A percentile compares a stretch with the other conserved stretches of the same genome.
phyloP scores from a whole-genome alignment of 2,113 vertebrate species.

The Notiomystis cincta region DNA sequence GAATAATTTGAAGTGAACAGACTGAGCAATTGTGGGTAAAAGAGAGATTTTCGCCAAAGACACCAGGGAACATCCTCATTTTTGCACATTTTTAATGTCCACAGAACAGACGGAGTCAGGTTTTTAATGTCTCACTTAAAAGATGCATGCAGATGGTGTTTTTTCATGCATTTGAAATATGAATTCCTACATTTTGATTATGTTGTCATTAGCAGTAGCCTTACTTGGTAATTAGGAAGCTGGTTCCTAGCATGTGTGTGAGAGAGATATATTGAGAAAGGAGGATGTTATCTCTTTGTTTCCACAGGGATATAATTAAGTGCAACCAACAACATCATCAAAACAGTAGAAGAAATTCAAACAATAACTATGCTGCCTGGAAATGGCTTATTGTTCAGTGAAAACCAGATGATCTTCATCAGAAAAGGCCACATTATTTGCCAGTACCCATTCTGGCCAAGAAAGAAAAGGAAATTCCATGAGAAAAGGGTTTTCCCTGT shows the following conservation, averaged over 20 bases:
- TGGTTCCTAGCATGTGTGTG: slow-evolving; percentile 28
- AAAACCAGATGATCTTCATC: slow-evolving; percentile 16
- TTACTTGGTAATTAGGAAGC: slow-evolving; percentile 55
- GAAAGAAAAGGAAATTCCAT: background rate
- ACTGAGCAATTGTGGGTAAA: slow-evolving; percentile 29
- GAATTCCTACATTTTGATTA: slow-evolving; percentile 66
- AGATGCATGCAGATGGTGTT: slow-evolving; percentile 65
- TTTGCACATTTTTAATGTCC: slow-evolving; percentile 64
- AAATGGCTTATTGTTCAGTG: slow-evolving; percentile 38
- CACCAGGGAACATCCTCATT: slow-evolving; percentile 53
- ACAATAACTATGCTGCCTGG: slow-evolving; percentile 28
- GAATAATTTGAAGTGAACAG: slow-evolving; percentile 50
- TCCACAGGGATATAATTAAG: slow-evolving; percentile 59
- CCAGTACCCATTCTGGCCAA: background rate
- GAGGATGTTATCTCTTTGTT: slow-evolving; percentile 51
- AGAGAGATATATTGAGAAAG: slow-evolving; percentile 39
- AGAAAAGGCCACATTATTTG: background rate
- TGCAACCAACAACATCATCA: slow-evolving; percentile 33
- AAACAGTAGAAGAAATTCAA: slow-evolving; percentile 47
- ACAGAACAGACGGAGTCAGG: slow-evolving; percentile 54
- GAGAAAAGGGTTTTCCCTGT: background rate
- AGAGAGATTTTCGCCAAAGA: slow-evolving; percentile 21
- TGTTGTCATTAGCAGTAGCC: slow-evolving; percentile 65
- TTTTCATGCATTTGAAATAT: slow-evolving; percentile 66
- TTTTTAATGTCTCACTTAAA: slow-evolving; percentile 63